Evolutionary conservation across 1,140 invertebrate genomes (phyloP).

Genomic region (Macrotrachela quadricornifera): DNA sequence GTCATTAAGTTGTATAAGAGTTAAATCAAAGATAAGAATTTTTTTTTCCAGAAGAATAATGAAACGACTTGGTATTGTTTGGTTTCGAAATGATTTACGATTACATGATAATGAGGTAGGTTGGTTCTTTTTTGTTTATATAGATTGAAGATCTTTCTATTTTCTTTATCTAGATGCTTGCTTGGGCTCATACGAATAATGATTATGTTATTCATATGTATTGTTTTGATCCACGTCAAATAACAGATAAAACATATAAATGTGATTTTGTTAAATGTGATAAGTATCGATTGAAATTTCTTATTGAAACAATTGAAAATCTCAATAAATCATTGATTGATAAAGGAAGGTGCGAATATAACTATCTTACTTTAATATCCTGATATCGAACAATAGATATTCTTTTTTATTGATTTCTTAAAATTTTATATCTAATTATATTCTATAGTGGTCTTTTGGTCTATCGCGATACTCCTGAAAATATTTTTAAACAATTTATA

Average conservation of each 20-base stretch:
- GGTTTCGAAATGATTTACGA: conserved; percentile 20
- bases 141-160: not conserved
- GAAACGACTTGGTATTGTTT: conserved; percentile 6
- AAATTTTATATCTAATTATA: not conserved
- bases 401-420: no score
- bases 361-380: not conserved
- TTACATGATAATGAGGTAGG: conserved; percentile 25
- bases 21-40: no score
- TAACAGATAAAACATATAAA: conserved; percentile 18
- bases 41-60: not conserved
- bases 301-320: conserved; percentile 20
- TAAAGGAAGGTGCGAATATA: conserved; percentile 13
- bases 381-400: no score
- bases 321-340: conserved; percentile 14
- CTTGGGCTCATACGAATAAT: conserved; percentile 11
- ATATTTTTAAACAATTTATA: not conserved
- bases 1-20: no score
- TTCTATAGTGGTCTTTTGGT: not conserved
- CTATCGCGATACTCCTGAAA: not conserved
- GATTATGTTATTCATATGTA: conserved; percentile 23
- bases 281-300: conserved; percentile 18
- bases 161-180: conserved; percentile 11
- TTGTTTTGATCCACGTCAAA: conserved; percentile 26
- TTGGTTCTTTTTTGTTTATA: not conserved
- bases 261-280: conserved; percentile 25